These are phyloP conservation scores for Brachionus asplanchnoidis DNA, from an alignment of 1,140 invertebrate species.

Conservation along the genomic window DNA sequence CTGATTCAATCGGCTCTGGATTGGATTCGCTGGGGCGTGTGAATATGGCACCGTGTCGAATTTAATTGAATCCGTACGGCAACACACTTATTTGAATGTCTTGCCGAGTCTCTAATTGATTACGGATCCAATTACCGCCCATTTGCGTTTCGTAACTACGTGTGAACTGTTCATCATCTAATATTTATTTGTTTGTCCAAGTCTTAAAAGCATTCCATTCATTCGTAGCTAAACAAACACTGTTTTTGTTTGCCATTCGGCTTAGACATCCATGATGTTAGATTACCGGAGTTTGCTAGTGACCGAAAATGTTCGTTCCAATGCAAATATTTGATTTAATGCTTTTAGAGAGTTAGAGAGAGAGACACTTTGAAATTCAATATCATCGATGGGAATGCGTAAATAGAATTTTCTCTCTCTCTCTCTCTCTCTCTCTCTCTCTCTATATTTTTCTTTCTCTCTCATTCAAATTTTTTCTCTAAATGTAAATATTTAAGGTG, in stretches of 20 bases:
- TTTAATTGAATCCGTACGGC: slow-evolving; percentile 13
- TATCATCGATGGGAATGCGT: slow-evolving; percentile 11
- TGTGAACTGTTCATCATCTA: background rate
- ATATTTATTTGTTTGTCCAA: background rate
- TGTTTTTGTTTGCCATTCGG: background rate
- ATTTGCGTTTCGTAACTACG: background rate
- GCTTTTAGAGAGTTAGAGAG: background rate
- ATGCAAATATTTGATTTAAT: slow-evolving; percentile 27
- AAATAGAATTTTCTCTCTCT: background rate
- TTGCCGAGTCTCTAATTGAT: slow-evolving; percentile 25
- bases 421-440: background rate
- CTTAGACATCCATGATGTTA: background rate
- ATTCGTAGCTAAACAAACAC: background rate
- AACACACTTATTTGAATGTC: slow-evolving; percentile 24
- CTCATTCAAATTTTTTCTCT: background rate
- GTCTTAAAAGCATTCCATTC: background rate
- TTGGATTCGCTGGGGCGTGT: background rate
- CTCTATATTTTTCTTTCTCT: background rate
- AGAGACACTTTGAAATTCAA: slow-evolving; percentile 20
- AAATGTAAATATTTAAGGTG: slow-evolving; percentile 40
- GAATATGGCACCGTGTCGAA: slow-evolving; percentile 13
- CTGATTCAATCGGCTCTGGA: background rate
- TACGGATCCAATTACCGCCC: background rate
- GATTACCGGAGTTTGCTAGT: slow-evolving; percentile 2
- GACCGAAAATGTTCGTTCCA: background rate